Conservation (phyloP, 2,888 invertebrate genomes). For the Cheilosia vernalis region DNA sequence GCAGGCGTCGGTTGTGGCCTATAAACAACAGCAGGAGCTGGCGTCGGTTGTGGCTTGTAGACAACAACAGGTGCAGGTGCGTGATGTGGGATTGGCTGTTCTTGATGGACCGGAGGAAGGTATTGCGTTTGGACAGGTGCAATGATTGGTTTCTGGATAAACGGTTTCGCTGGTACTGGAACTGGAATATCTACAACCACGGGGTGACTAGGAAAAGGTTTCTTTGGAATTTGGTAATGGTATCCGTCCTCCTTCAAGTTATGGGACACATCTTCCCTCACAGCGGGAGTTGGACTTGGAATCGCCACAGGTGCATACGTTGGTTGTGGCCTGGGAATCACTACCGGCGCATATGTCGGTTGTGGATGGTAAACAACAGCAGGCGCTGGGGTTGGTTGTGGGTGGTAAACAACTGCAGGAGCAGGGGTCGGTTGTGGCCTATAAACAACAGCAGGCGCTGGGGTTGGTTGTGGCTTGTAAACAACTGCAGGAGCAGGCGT, state of each 20-base stretch:
- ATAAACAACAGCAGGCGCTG: no score
- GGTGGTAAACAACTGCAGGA: no score
- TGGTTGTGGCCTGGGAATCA: background rate
- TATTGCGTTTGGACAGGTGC: constrained; percentile 23
- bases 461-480: no score
- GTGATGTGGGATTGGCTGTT: no score
- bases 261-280: constrained; percentile 55
- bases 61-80: background rate
- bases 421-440: no score
- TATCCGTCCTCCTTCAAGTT: constrained; percentile 60
- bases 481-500: background rate
- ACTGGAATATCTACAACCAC: constrained; percentile 49
- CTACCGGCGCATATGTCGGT: constrained; percentile 7
- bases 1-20: constrained; percentile 25
- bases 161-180: constrained; percentile 10
- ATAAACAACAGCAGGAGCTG: background rate
- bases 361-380: background rate
- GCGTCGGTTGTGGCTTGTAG: constrained; percentile 9
- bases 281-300: constrained; percentile 3
- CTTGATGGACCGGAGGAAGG: constrained; percentile 35
- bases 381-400: no score
- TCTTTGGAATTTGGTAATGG: constrained; percentile 44
- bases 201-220: constrained; percentile 37
- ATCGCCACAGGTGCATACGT: constrained; percentile 1
- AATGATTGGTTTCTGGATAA: constrained; percentile 7